These are phyloP conservation scores for Eudyptes chrysolophus DNA, from an alignment of 2,113 vertebrate species.

Conservation along the genomic window DNA sequence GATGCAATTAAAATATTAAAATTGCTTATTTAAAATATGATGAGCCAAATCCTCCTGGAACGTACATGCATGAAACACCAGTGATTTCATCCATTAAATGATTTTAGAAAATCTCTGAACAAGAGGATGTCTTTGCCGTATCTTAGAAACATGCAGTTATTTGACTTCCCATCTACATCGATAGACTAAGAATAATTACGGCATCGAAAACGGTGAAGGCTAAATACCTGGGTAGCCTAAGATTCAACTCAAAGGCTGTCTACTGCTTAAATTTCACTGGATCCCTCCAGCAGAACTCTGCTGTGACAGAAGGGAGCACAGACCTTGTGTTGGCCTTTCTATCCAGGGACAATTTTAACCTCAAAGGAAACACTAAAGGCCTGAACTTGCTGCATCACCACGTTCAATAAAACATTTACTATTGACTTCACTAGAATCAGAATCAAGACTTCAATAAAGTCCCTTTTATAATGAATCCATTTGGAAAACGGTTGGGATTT, in stretches of 20 bases:
- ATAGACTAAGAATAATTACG: neutral
- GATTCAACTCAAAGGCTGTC: neutral
- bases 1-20: conserved; percentile 33
- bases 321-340: neutral
- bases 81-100: neutral
- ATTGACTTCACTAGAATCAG: neutral
- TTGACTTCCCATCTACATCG: neutral
- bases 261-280: neutral
- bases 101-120: neutral
- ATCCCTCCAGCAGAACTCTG: neutral
- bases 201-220: neutral
- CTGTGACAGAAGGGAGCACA: neutral
- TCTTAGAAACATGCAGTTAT: neutral
- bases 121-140: neutral
- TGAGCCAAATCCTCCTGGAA: neutral
- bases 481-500: neutral
- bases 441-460: conserved; percentile 1
- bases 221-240: neutral
- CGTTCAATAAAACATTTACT: conserved; percentile 15
- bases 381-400: conserved; percentile 33
- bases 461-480: neutral
- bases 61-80: neutral
- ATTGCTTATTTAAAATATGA: neutral
- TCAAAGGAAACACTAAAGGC: conserved; percentile 32
- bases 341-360: conserved; percentile 26